Evolutionary conservation across 2,888 invertebrate genomes (phyloP).

Genomic region (Cordylochernes scorpioides): DNA sequence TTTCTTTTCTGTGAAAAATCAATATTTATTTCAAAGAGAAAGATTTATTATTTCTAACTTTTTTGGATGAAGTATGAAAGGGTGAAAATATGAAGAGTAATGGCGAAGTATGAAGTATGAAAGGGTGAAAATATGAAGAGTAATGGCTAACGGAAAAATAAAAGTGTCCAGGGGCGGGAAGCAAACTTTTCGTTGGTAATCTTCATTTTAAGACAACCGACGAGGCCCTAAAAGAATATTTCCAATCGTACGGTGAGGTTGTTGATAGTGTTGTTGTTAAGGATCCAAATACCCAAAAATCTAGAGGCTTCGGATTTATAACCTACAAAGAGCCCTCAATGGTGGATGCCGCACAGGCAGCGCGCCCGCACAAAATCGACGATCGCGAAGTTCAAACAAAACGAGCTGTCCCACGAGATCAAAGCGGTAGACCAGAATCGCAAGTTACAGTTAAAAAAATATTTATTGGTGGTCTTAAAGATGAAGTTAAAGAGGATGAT

Average conservation of each 20-base stretch:
- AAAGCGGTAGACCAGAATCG: constrained; percentile 53
- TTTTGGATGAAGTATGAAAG: too few relatives aligned
- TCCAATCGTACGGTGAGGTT: constrained; percentile 88
- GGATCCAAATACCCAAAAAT: constrained; percentile 74
- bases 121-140: too few relatives aligned
- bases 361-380: constrained; percentile 65
- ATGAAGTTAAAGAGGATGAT: constrained; percentile 71
- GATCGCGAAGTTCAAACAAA: constrained; percentile 87
- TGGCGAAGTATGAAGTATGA: too few relatives aligned
- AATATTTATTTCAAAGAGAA: too few relatives aligned
- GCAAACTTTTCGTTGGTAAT: constrained; percentile 83
- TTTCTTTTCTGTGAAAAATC: too few relatives aligned
- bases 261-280: constrained; percentile 93
- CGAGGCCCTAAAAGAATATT: constrained; percentile 51
- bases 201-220: constrained; percentile 84
- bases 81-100: too few relatives aligned
- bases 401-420: constrained; percentile 63
- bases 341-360: constrained; percentile 75
- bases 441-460: constrained; percentile 79
- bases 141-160: too few relatives aligned
- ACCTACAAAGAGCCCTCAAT: constrained; percentile 75
- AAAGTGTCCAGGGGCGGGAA: too few relatives aligned
- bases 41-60: too few relatives aligned
- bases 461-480: constrained; percentile 76
- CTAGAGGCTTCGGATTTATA: constrained; percentile 91